Evolutionary conservation across 2,797 vertebrate species (phyloP).

Genomic region (Pangasius mekongensis): DNA sequence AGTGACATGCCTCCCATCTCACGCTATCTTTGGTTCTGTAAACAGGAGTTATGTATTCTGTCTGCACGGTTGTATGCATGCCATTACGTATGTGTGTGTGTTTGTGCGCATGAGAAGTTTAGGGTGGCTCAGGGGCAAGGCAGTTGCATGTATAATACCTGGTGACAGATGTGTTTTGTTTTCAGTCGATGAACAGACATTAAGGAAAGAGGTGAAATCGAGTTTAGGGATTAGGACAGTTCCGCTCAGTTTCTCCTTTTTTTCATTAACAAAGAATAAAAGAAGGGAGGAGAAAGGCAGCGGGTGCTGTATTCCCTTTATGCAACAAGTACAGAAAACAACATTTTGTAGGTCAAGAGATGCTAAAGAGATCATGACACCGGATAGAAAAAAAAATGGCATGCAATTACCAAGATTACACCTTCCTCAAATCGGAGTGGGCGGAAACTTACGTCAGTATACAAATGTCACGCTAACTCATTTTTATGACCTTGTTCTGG

Average conservation of each 20-base stretch:
- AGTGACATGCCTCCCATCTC: background rate
- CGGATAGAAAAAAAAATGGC: background rate
- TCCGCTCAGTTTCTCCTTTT: background rate
- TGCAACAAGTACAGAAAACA: background rate
- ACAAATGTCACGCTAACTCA: background rate
- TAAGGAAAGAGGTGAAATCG: conserved; percentile 2
- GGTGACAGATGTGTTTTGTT: conserved; percentile 27
- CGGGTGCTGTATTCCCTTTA: background rate
- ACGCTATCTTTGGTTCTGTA: background rate
- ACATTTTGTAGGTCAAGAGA: background rate
- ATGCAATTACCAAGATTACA: background rate
- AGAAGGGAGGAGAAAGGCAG: background rate
- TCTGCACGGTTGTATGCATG: conserved; percentile 15
- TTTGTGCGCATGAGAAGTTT: conserved; percentile 2
- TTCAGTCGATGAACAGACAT: background rate
- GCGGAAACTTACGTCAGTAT: background rate
- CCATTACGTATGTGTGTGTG: conserved; percentile 7
- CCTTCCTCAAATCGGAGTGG: background rate
- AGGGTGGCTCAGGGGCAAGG: conserved; percentile 29
- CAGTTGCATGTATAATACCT: background rate
- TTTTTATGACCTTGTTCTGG: conserved; percentile 13
- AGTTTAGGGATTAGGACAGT: conserved; percentile 22
- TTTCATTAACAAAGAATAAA: background rate
- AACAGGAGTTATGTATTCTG: conserved; percentile 41
- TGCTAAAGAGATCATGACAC: background rate